Base-by-base conservation (phyloP, 2,113 vertebrate genomes). In the Leptobrachium leishanense region DNA sequence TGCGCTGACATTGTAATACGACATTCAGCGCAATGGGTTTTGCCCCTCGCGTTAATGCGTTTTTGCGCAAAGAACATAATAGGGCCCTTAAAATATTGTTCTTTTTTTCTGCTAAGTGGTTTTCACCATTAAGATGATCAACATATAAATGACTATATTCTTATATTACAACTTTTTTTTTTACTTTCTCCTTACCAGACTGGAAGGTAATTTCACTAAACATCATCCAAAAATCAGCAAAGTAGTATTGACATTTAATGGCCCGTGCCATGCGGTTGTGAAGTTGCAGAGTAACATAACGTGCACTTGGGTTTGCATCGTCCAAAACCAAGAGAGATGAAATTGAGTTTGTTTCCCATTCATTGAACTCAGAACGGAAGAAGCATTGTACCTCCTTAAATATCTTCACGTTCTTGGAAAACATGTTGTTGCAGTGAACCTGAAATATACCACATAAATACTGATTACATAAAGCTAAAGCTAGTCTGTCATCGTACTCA, bases 401-500 rank as follows among this genome's bases (percentile, higher is more conserved):
- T 84, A 95, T 94, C 93, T 95, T 95, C 85, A 97, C 96, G 2
- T 95, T 93, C 71, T 93, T 94, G 73, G 91, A 90, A 10, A 97
- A 97, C 97, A 99, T 97, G 88, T 99, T 99, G 84, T 94, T 99
- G 84, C 96, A 98, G 85, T 99, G 98, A 70, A 99, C 96, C 98
- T 99, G 87, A 4, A 68, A 72, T 54, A 72, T 40, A 7, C 13
- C 55, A 59, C 6, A 12, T 11, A 12, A 59, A 59, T 12, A 59
- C 6, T 15, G 3, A 8, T 59, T 59, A 50, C 8, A 59, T 7
- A 59, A 12, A 59, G 55, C 55, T 59, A 59, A 11, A 59, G 13
- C 46, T 50, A 5, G 46, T 50, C 8, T 50, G 4, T 8, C 46
- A 50, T 8, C 46, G 46, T 50, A 50, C 20, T 31, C 20, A 31